phyloP scores from a whole-genome alignment of 2,797 vertebrate species.

The Pogoniulus pusillus region DNA sequence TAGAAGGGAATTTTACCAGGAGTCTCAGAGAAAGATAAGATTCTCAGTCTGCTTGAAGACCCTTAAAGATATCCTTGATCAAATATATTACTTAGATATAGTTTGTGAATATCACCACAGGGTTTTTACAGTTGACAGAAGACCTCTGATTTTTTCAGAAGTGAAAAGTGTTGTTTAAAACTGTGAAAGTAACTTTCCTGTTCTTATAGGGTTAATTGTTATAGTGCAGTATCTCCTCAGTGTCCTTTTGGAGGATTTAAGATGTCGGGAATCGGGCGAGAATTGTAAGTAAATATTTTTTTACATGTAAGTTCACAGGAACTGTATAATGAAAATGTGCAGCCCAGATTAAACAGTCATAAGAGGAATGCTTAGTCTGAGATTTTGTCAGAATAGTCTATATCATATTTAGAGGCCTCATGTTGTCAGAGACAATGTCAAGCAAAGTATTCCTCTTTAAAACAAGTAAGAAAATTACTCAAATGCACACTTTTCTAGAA shows the following conservation, averaged over 20 bases:
- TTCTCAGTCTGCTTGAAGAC: not conserved
- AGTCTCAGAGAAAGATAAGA: not conserved
- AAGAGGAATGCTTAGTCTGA: not conserved
- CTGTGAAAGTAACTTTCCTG: not conserved
- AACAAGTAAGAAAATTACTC: not conserved
- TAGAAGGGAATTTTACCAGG: not conserved
- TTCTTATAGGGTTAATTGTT: slow-evolving; percentile 87
- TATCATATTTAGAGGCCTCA: not conserved
- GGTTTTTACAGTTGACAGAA: not conserved
- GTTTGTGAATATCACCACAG: not conserved
- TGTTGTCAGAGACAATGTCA: not conserved
- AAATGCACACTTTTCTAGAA: not conserved
- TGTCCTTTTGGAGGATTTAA: slow-evolving; percentile 91
- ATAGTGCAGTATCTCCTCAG: slow-evolving; percentile 81
- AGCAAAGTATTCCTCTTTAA: not conserved
- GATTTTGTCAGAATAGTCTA: not conserved
- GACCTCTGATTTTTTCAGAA: not conserved
- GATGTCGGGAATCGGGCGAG: slow-evolving; percentile 92
- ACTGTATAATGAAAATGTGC: not conserved
- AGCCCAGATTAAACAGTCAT: not conserved
- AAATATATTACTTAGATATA: not conserved
- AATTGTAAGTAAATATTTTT: slow-evolving; percentile 83
- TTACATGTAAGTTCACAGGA: not conserved
- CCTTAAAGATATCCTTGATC: no score
- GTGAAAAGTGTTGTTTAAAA: not conserved